These are phyloP conservation scores for Semnopithecus entellus DNA, from an alignment of 2,113 vertebrate genomes.

Conservation along the genomic window DNA sequence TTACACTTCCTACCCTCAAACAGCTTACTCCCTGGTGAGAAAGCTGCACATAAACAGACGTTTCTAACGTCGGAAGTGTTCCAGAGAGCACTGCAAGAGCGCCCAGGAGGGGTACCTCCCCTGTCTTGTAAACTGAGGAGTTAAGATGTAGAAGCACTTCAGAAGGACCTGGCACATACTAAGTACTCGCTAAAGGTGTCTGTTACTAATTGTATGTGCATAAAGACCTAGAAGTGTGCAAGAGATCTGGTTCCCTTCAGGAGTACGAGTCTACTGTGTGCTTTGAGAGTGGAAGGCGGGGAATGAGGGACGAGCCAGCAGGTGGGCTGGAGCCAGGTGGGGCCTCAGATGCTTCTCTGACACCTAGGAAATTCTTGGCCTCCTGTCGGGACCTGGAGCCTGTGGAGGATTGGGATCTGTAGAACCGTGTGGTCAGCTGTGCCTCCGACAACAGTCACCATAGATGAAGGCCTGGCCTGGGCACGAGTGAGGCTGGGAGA, in stretches of 20 bases:
- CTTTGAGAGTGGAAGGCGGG: background rate
- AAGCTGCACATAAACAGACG: background rate
- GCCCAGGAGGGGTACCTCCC: rapidly evolving
- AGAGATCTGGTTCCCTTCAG: background rate
- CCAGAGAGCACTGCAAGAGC: background rate
- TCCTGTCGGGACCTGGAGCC: rapidly evolving
- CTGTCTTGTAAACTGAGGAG: rapidly evolving
- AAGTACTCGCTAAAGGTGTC: no score
- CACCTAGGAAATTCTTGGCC: rapidly evolving
- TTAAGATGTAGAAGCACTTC: rapidly evolving
- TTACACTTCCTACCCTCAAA: rapidly evolving
- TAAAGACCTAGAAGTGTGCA: background rate
- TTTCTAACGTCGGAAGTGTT: rapidly evolving
- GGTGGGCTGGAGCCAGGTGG: no score
- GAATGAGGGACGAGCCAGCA: no score
- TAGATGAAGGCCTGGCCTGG: background rate
- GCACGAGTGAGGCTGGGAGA: no score
- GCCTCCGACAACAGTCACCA: rapidly evolving
- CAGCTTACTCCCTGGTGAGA: no score
- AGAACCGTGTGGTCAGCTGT: background rate
- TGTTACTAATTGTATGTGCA: background rate
- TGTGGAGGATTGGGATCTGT: background rate
- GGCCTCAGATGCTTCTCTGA: background rate
- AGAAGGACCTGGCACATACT: background rate
- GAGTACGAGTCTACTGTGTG: rapidly evolving